A percentile compares a stretch with the other conserved stretches of the same genome.
Evolutionary conservation across 2,113 vertebrate genomes (phyloP).

Genomic region (Rhinichthys klamathensis): DNA sequence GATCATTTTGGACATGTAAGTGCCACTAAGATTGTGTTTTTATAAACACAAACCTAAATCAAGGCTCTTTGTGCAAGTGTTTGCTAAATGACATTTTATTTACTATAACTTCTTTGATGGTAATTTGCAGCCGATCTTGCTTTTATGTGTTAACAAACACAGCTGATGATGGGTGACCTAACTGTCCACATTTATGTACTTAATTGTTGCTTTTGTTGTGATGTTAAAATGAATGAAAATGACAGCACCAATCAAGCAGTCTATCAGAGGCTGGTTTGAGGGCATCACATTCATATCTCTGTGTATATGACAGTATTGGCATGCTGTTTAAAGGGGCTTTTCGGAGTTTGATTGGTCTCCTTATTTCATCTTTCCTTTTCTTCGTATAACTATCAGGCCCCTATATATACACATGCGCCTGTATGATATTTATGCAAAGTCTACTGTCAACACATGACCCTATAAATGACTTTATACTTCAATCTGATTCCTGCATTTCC

Average conservation of each 20-base stretch:
- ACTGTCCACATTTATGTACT: background rate
- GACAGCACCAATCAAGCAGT: background rate
- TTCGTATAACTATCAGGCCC: background rate
- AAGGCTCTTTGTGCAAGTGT: constrained; percentile 13
- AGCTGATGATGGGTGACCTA: background rate
- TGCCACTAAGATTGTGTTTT: background rate
- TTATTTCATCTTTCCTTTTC: background rate
- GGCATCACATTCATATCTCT: background rate
- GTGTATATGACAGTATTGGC: background rate
- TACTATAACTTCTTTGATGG: background rate
- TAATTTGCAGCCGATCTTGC: background rate
- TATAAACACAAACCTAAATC: background rate
- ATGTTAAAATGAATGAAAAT: constrained; percentile 6
- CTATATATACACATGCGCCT: background rate
- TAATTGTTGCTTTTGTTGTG: background rate
- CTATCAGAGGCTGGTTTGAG: background rate
- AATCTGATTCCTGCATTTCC: background rate
- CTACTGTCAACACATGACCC: background rate
- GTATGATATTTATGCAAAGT: constrained; percentile 8
- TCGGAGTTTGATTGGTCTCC: background rate
- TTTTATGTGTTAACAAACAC: constrained; percentile 12
- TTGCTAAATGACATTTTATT: background rate
- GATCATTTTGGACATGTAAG: background rate
- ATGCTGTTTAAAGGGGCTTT: background rate
- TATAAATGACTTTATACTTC: background rate